These are phyloP conservation scores for Pachycephus smyrnensis DNA, from an alignment of 2,888 invertebrate genomes.

Conservation along the genomic window DNA sequence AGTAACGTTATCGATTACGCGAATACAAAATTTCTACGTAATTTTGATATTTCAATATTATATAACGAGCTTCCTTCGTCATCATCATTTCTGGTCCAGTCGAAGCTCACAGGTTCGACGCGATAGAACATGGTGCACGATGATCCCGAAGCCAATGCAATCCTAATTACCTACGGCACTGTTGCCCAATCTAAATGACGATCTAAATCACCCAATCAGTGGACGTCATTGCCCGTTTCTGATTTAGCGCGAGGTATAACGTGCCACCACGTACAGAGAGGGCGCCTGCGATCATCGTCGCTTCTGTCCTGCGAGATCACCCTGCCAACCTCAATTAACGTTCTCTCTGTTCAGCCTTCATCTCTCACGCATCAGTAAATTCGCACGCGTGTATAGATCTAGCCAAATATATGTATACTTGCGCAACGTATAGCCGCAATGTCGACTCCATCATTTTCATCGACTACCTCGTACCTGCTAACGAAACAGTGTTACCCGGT, in stretches of 20 bases:
- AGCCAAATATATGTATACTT: background rate
- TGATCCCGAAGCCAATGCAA: conserved; percentile 26
- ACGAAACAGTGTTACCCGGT: background rate
- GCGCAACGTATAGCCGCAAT: background rate
- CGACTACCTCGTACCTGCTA: background rate
- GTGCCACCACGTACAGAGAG: background rate
- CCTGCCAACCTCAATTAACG: background rate
- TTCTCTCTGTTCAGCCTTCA: background rate
- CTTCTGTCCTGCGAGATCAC: background rate
- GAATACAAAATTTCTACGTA: background rate
- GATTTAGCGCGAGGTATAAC: conserved; percentile 15
- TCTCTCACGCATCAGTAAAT: background rate
- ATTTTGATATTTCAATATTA: background rate
- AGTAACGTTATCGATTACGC: background rate
- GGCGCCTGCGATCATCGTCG: background rate
- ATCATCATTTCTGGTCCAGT: background rate
- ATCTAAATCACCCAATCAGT: conserved; percentile 33
- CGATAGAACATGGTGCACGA: background rate
- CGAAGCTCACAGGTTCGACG: background rate
- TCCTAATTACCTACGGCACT: conserved; percentile 34
- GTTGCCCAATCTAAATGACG: conserved; percentile 27
- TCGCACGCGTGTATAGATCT: background rate
- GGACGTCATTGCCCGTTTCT: conserved; percentile 24
- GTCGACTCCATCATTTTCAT: background rate
- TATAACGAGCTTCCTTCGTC: background rate